Evolutionary conservation across 2,888 invertebrate genomes (phyloP).

Genomic region (Mactromeris polynyma): DNA sequence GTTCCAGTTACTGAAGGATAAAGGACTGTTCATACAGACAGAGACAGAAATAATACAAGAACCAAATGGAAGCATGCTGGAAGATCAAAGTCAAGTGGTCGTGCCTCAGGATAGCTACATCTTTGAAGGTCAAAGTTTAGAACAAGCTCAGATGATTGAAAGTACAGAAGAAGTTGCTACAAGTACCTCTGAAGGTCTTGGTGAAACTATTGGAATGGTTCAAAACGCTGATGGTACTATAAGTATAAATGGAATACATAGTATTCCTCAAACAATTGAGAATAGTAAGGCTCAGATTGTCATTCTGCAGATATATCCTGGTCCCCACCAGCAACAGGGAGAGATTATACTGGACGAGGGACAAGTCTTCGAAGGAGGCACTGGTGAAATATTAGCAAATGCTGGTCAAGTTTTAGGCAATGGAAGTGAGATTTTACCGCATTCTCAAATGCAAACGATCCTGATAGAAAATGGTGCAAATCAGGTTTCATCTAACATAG

Average conservation of each 20-base stretch:
- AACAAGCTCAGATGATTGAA: slow-evolving; percentile 7
- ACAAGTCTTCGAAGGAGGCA: not conserved
- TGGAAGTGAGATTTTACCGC: not conserved
- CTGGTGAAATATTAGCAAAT: not conserved
- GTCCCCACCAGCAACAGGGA: slow-evolving; percentile 67
- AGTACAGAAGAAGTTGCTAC: not conserved
- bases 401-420: not conserved
- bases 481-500: not conserved
- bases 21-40: slow-evolving; percentile 50
- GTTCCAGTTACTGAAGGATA: slow-evolving; percentile 47
- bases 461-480: not conserved
- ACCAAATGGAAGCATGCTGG: not conserved
- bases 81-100: slow-evolving; percentile 29
- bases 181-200: slow-evolving; percentile 17
- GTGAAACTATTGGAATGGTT: slow-evolving; percentile 39
- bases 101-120: slow-evolving; percentile 47
- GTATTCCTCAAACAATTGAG: slow-evolving; percentile 62
- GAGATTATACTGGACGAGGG: slow-evolving; percentile 35
- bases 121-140: slow-evolving; percentile 22
- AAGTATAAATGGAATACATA: slow-evolving; percentile 66
- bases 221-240: slow-evolving; percentile 59
- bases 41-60: not conserved
- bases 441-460: not conserved
- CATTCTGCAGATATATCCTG: slow-evolving; percentile 79
- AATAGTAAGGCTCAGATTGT: slow-evolving; percentile 78